Base-by-base conservation (phyloP, 2,113 vertebrate genomes). In the Calyptomena viridis region DNA sequence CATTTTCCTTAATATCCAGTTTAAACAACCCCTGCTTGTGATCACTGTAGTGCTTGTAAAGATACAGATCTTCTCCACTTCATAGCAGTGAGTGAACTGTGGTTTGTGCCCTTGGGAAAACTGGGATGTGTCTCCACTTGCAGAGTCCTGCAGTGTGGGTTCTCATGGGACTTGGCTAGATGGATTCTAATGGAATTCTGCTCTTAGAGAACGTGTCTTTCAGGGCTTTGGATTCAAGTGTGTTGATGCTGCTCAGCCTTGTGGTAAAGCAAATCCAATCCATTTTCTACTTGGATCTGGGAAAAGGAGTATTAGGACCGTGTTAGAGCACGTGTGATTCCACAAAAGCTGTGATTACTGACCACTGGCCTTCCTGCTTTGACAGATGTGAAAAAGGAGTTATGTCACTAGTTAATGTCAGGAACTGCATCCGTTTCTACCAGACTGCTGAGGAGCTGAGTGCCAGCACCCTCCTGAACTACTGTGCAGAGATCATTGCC, bases 401-500 rank as follows among this genome's bases (percentile, higher is more conserved):
- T 14, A 99, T 99, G 99, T 99, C 99, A 4, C 98, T 99, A 0
- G 99, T 99, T 90, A 99, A 99, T 33, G 99, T 99, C 79, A 99
- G 99, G 96, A 99, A 99, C 97, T 99, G 99, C 87, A 99, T 99
- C 94, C 98, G 99, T 44, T 99, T 99, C 98, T 99, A 99, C 93
- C 99, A 99, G 97, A 99, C 99, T 9, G 99, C 99, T 0, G 99
- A 99, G 96, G 99, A 99, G 90, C 98, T 99, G 52, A 98, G 98
- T 63, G 99, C 99, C 89, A 93, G 97, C 95, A 99, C 99, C 0
- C 92, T 99, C 39, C 98, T 99, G 97, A 99, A 99, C 96, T 99
- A 99, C 88, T 99, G 99, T 90, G 99, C 99, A 31, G 99, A 99
- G 96, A 99, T 99, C 84, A 99, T 99, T 73, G 99, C 99, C 49